These are phyloP conservation scores for Microcebus ravelobensis DNA, from an alignment of 2,113 vertebrate genomes.

Conservation along the genomic window DNA sequence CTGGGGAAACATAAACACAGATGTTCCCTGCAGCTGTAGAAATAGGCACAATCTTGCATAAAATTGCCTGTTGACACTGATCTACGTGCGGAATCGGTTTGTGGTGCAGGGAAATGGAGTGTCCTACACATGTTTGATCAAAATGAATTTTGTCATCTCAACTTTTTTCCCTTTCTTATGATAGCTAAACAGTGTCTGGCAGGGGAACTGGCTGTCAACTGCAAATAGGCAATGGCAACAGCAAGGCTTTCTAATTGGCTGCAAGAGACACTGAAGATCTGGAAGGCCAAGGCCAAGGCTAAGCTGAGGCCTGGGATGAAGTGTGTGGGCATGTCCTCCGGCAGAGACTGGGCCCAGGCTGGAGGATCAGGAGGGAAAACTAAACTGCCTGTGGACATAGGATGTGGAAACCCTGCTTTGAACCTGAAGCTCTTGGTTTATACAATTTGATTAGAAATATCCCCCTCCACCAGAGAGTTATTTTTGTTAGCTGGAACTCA, in stretches of 20 bases:
- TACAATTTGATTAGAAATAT: conserved; percentile 61
- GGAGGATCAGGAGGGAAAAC: not conserved
- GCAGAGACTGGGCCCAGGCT: not conserved
- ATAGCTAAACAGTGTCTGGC: conserved; percentile 56
- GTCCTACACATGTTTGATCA: not conserved
- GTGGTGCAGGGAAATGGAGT: conserved; percentile 29
- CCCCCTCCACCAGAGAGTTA: not conserved
- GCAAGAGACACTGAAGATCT: not conserved
- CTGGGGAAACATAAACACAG: not conserved
- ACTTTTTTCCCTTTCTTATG: not conserved
- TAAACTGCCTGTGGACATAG: not conserved
- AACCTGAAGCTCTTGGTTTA: conserved; percentile 26
- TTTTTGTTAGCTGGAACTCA: conserved; percentile 34
- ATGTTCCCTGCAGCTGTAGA: not conserved
- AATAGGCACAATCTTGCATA: conserved; percentile 38
- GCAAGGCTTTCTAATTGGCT: conserved; percentile 18
- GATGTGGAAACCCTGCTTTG: not conserved
- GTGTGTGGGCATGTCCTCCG: accelerated
- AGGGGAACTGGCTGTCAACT: conserved; percentile 30
- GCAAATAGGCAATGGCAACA: conserved; percentile 46
- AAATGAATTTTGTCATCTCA: conserved; percentile 47
- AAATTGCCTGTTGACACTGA: conserved; percentile 45
- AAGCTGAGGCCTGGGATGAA: not conserved
- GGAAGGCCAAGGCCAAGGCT: not conserved
- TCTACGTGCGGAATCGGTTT: not conserved